Conservation (phyloP, 2,797 vertebrate genomes). For the Macropodus opercularis region DNA sequence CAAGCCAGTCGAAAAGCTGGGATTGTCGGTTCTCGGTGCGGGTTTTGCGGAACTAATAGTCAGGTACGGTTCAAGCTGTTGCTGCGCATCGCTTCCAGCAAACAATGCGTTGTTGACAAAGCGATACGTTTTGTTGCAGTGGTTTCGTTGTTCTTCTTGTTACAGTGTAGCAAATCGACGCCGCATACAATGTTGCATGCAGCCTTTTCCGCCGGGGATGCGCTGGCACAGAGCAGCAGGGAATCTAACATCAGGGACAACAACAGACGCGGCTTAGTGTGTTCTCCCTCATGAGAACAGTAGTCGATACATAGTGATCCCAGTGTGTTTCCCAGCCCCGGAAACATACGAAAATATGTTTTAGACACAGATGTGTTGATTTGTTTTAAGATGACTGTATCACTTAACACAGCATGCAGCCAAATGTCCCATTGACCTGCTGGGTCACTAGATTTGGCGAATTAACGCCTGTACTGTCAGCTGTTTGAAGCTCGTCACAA, state of each 20-base stretch:
- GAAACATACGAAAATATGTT: not conserved
- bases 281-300: conserved; percentile 5
- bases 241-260: conserved; percentile 14
- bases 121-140: not conserved
- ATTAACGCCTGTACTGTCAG: not conserved
- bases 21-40: conserved; percentile 70
- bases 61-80: conserved; percentile 69
- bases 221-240: conserved; percentile 7
- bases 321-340: not conserved
- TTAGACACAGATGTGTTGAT: not conserved
- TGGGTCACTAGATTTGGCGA: conserved; percentile 36
- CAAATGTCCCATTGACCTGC: conserved; percentile 11
- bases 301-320: conserved; percentile 16
- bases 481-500: not conserved
- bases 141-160: not conserved
- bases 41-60: conserved; percentile 72
- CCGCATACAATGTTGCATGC: conserved; percentile 10
- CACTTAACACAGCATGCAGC: not conserved
- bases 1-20: conserved; percentile 61
- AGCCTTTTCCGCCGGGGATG: conserved; percentile 46
- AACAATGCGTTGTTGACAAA: conserved; percentile 15
- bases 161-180: not conserved
- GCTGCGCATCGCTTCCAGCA: conserved; percentile 15
- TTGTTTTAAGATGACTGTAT: not conserved
- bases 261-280: conserved; percentile 34